These are phyloP conservation scores for Eudyptes chrysolophus DNA, from an alignment of 2,113 vertebrate genomes.

Conservation along the genomic window DNA sequence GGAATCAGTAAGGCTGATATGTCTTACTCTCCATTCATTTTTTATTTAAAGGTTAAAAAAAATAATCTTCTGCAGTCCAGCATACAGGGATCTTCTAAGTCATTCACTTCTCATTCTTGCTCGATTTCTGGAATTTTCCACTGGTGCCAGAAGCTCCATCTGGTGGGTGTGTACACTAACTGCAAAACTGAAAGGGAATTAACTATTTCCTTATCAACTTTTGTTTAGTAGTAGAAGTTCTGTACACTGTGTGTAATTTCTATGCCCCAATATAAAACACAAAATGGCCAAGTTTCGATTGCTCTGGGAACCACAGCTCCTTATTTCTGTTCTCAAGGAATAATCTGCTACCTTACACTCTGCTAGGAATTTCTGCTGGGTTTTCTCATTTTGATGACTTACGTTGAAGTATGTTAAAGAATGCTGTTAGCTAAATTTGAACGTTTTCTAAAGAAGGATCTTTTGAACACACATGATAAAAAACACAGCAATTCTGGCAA, in stretches of 20 bases:
- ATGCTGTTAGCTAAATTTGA: background rate
- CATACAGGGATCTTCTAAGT: conserved; percentile 24
- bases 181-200: conserved; percentile 54
- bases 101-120: conserved; percentile 61
- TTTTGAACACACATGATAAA: background rate
- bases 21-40: background rate
- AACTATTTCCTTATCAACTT: conserved; percentile 58
- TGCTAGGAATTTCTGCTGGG: background rate
- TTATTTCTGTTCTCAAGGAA: background rate
- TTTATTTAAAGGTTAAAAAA: background rate
- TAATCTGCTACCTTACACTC: background rate
- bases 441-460: background rate
- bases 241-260: background rate
- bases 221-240: background rate
- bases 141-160: conserved; percentile 68
- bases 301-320: background rate
- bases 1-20: background rate
- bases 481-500: background rate
- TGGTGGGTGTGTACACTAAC: conserved; percentile 68
- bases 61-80: conserved; percentile 1
- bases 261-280: background rate
- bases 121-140: conserved; percentile 76
- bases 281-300: background rate
- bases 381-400: background rate
- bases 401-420: background rate